A percentile compares a stretch with the other conserved stretches of the same genome.
Evolutionary conservation across 92 coral and sea anemone species (phyloP).

Genomic region (Heteractis magnifica): DNA sequence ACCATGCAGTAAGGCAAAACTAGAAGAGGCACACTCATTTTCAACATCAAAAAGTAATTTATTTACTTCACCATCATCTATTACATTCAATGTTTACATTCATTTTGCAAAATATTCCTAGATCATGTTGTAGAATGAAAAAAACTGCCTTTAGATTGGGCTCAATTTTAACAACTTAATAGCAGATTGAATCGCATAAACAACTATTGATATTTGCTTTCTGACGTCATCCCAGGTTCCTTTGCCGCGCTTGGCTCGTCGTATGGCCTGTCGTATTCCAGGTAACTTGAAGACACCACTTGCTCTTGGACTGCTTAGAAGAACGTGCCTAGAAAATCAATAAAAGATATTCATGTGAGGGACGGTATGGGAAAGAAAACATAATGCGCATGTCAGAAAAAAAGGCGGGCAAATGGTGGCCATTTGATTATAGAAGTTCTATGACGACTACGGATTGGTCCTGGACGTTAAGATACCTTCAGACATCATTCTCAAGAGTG

Average conservation of each 20-base stretch:
- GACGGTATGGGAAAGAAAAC: background rate
- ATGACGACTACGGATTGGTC: background rate
- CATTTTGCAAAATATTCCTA: too few relatives aligned
- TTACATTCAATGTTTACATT: too few relatives aligned
- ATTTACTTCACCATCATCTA: too few relatives aligned
- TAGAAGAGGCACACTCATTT: too few relatives aligned
- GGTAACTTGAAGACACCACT: background rate
- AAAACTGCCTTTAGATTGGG: conserved; percentile 3
- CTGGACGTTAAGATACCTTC: too few relatives aligned
- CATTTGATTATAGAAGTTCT: background rate
- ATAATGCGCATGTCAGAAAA: background rate
- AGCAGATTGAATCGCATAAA: conserved; percentile 35
- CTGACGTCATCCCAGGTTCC: conserved; percentile 55
- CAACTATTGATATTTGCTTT: conserved; percentile 47
- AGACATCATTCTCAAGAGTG: too few relatives aligned
- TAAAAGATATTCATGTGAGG: background rate
- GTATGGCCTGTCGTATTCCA: conserved; percentile 14
- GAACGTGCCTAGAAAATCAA: conserved; percentile 4
- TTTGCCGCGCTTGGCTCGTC: conserved; percentile 17
- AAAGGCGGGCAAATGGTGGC: too few relatives aligned
- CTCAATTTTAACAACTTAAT: conserved; percentile 3
- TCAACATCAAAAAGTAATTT: too few relatives aligned
- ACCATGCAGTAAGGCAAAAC: too few relatives aligned
- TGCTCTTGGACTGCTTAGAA: background rate
- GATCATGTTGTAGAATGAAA: too few relatives aligned